Percentiles rank a stretch among this genome's conserved stretches.
These are phyloP conservation scores for Saturnia japonica DNA, from an alignment of 2,888 invertebrate species.

Conservation along the genomic window DNA sequence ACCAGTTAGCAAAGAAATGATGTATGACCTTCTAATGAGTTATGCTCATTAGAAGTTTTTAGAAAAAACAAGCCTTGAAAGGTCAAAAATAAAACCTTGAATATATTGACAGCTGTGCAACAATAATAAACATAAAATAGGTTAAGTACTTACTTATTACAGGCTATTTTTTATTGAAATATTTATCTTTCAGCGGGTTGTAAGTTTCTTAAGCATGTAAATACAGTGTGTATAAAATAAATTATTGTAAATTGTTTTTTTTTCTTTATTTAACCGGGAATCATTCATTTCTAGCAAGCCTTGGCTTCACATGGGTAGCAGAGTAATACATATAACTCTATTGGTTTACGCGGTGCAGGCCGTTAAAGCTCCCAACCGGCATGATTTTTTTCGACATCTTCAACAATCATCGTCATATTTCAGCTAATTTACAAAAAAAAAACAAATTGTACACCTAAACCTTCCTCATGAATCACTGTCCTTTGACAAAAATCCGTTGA, in stretches of 20 bases:
- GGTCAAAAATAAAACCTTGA: not conserved
- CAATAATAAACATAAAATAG: not conserved
- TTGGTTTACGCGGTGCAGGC: no score
- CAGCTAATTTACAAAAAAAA: no score
- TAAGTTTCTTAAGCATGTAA: not conserved
- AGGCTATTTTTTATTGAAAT: not conserved
- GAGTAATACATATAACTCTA: no score
- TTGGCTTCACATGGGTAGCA: no score
- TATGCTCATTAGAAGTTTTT: conserved; percentile 70
- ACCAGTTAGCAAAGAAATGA: conserved; percentile 76
- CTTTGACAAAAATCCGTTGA: no score
- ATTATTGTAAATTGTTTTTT: not conserved
- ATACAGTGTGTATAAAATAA: not conserved
- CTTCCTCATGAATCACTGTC: no score
- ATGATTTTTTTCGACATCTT: no score
- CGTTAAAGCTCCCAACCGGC: no score
- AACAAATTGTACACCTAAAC: no score
- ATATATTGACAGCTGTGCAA: not conserved
- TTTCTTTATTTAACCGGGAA: not conserved
- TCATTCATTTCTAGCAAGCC: not conserved
- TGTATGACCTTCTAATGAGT: conserved; percentile 81
- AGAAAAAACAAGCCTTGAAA: not conserved
- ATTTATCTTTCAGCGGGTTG: not conserved
- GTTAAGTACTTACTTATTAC: not conserved
- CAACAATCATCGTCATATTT: no score